A percentile compares a stretch with the other conserved stretches of the same genome.
phyloP scores from a whole-genome alignment of 2,113 vertebrate genomes.

The Ivindomyrus marchei region DNA sequence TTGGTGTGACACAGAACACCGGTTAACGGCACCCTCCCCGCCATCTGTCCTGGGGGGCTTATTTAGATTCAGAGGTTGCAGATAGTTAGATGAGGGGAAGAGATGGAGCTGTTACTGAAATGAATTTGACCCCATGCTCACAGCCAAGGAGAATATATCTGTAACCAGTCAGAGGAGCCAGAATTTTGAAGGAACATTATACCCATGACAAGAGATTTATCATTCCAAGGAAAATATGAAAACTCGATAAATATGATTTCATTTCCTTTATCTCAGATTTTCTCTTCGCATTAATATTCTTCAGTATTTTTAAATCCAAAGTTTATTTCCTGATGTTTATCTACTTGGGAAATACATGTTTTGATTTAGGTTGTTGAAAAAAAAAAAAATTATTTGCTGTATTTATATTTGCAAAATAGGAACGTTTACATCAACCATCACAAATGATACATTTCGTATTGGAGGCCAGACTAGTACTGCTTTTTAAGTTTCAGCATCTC shows the following conservation, averaged over 20 bases:
- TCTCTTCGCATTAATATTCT: background rate
- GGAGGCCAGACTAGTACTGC: background rate
- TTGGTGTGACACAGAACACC: background rate
- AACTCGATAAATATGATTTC: background rate
- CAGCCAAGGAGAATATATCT: constrained; percentile 23
- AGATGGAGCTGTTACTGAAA: constrained; percentile 17
- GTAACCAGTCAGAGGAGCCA: background rate
- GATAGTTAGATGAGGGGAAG: background rate
- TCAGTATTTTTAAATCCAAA: background rate
- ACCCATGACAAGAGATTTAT: background rate
- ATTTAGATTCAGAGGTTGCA: constrained; percentile 7
- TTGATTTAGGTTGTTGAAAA: background rate
- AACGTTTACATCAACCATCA: background rate
- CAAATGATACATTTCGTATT: background rate
- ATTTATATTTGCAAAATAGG: background rate
- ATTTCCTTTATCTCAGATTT: background rate
- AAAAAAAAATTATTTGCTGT: background rate
- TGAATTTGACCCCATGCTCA: constrained; percentile 19
- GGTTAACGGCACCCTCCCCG: background rate
- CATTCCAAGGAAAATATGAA: background rate
- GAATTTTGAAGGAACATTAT: constrained; percentile 3
- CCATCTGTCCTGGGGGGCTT: background rate
- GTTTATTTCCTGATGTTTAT: background rate
- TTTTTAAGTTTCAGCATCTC: background rate
- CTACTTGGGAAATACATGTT: background rate